phyloP scores from a whole-genome alignment of 2,888 invertebrate genomes.

The Leucophora obtusa region DNA sequence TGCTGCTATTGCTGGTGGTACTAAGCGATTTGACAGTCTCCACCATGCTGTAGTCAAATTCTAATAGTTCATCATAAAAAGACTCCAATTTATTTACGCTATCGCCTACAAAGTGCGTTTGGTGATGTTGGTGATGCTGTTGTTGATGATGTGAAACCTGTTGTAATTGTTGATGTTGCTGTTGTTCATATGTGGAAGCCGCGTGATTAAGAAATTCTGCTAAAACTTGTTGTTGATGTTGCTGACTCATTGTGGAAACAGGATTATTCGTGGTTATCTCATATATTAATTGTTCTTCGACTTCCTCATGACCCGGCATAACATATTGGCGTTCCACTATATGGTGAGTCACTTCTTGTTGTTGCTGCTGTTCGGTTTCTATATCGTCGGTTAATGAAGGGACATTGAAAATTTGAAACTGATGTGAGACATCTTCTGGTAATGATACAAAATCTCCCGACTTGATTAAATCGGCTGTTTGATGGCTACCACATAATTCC shows the following conservation, averaged over 20 bases:
- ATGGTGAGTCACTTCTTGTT: constrained; percentile 69
- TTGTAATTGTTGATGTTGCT: constrained; percentile 47
- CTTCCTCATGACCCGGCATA: constrained; percentile 56
- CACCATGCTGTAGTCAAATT: constrained; percentile 70
- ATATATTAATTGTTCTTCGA: constrained; percentile 69
- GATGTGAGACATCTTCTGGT: constrained; percentile 63
- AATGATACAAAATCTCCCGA: constrained; percentile 48
- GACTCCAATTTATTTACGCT: constrained; percentile 20
- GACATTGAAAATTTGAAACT: constrained; percentile 73
- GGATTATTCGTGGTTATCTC: constrained; percentile 72
- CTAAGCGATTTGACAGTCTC: constrained; percentile 69
- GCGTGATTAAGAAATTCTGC: constrained; percentile 74
- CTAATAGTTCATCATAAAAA: constrained; percentile 52
- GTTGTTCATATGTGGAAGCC: constrained; percentile 65
- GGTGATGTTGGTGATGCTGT: constrained; percentile 65
- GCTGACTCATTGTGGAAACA: constrained; percentile 72
- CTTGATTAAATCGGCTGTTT: constrained; percentile 44
- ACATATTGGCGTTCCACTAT: constrained; percentile 66
- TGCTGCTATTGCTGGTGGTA: constrained; percentile 44
- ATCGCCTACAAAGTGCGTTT: constrained; percentile 7
- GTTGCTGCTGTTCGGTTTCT: constrained; percentile 22
- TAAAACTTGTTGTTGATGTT: constrained; percentile 73
- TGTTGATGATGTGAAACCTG: constrained; percentile 45
- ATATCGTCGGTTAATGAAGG: constrained; percentile 73
- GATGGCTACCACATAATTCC: constrained; percentile 61